Percentiles rank a stretch among this genome's conserved stretches.
These are phyloP conservation scores for Drosophila dives DNA, from an alignment of 2,888 invertebrate species.

Conservation along the genomic window DNA sequence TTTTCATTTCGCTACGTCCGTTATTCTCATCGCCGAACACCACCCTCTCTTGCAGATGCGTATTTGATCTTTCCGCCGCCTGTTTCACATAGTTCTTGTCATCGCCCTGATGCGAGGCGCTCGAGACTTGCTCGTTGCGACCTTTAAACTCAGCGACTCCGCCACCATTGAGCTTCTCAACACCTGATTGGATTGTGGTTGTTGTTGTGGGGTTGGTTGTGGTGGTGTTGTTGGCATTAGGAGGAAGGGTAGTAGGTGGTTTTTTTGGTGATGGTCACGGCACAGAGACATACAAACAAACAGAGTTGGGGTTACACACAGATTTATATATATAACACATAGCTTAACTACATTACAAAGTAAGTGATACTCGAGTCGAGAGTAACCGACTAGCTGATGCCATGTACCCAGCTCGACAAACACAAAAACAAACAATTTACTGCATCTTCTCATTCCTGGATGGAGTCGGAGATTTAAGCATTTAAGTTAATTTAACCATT, in stretches of 20 bases:
- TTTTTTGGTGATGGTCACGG: constrained; percentile 33
- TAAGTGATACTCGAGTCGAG: constrained; percentile 18
- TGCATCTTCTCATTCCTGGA: neutral
- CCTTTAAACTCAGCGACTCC: constrained; percentile 89
- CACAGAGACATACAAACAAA: constrained; percentile 61
- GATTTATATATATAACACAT: constrained; percentile 11
- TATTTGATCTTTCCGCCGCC: constrained; percentile 85
- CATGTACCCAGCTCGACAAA: constrained; percentile 13
- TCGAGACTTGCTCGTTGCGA: constrained; percentile 87
- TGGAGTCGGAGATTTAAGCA: neutral
- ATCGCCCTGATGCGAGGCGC: constrained; percentile 86
- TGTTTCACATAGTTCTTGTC: constrained; percentile 86
- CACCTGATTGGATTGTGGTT: constrained; percentile 83
- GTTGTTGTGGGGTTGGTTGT: constrained; percentile 10
- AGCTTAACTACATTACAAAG: constrained; percentile 1
- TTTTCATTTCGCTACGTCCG: constrained; percentile 84
- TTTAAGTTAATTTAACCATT: neutral
- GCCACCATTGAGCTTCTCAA: constrained; percentile 88
- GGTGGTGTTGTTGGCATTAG: constrained; percentile 69
- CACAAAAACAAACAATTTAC: neutral
- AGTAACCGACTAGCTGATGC: constrained; percentile 11
- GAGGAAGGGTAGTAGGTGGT: constrained; percentile 59
- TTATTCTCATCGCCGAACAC: constrained; percentile 86
- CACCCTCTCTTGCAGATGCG: constrained; percentile 86
- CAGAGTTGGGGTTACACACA: constrained; percentile 45